phyloP scores from a whole-genome alignment of 2,797 vertebrate genomes.

The Protosalanx chinensis region DNA sequence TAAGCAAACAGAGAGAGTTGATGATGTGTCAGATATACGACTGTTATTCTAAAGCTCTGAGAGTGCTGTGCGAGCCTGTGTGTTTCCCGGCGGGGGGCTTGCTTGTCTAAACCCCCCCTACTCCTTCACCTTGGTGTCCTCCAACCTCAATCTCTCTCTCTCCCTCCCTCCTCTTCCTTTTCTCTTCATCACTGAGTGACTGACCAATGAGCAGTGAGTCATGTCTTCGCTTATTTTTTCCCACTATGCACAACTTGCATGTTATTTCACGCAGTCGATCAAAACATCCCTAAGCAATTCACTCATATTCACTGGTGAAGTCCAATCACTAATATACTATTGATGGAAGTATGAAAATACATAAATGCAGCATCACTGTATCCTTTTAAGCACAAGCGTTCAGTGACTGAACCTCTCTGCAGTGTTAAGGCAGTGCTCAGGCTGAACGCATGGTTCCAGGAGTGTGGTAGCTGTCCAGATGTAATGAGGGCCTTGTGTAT shows the following conservation, averaged over 20 bases:
- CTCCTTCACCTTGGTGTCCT: slow-evolving; percentile 66
- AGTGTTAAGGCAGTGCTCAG: too few relatives aligned
- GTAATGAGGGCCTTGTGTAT: too few relatives aligned
- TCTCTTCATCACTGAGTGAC: slow-evolving; percentile 38
- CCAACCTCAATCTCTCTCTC: slow-evolving; percentile 50
- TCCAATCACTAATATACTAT: too few relatives aligned
- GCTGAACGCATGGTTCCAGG: too few relatives aligned
- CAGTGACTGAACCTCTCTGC: too few relatives aligned
- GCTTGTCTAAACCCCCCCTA: slow-evolving; percentile 62
- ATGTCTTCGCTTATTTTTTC: slow-evolving; percentile 36
- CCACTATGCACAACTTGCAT: background rate
- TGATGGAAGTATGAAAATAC: too few relatives aligned
- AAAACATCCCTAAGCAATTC: too few relatives aligned
- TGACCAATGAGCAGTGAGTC: slow-evolving; percentile 32
- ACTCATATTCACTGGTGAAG: too few relatives aligned
- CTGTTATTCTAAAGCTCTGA: slow-evolving; percentile 71
- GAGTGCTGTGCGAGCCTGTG: slow-evolving; percentile 40
- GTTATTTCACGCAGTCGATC: too few relatives aligned
- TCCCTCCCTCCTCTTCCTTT: slow-evolving; percentile 32
- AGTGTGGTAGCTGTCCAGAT: too few relatives aligned
- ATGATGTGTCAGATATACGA: slow-evolving; percentile 76
- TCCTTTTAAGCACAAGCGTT: too few relatives aligned
- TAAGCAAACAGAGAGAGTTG: slow-evolving; percentile 75
- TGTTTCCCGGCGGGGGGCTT: slow-evolving; percentile 71
- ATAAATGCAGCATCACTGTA: too few relatives aligned